Base-by-base conservation (phyloP, 1,140 invertebrate genomes). In the Calycopis cecrops region DNA sequence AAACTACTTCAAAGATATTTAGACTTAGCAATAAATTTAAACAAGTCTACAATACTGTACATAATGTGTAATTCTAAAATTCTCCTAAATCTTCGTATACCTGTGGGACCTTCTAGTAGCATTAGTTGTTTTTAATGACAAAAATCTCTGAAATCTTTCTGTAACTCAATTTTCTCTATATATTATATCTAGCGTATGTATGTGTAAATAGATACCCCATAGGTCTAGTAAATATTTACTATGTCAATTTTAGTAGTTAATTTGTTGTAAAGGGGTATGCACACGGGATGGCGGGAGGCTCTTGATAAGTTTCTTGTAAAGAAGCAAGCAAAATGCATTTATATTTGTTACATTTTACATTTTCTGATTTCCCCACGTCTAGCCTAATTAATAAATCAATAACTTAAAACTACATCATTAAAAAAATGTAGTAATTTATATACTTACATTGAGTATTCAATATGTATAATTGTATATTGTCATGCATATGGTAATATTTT, bases 71-170 rank as follows among this genome's bases (percentile, higher is more conserved):
- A 48, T 33, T 48, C 28, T 48, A 18, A 28, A 48, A 48, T 18
- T 48, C 47, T 18, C 18, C 47, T 48, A 48, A 48, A 18, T 48
- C 47, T 48, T 48, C 47, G 10, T 18, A 48, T 48, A 48, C 47
- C n/a, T 48, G 47, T 48, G 47, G 47, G 47, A 48, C 47, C 47
- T 48, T 48, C 47, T 28, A 38, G 21, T 48, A 48, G 47, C 9
- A 18, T 28, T 33, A 48, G 47, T 48, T 48, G 47, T 48, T 48
- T 48, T 48, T 48, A 48, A 48, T 18, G 47, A 48, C 18, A 18
- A 48, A 28, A 48, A 48, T 48, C 28, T 48, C 47, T 28, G 8
- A 18, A 21, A 48, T 10, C 47, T 35, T 48, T 48, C 47, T 34
- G 47, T 18, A 48, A n/a, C 38, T 12, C n/a, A 40, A 40, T 40